phyloP scores from a whole-genome alignment of 2,113 vertebrate species.

The Tapirus terrestris region DNA sequence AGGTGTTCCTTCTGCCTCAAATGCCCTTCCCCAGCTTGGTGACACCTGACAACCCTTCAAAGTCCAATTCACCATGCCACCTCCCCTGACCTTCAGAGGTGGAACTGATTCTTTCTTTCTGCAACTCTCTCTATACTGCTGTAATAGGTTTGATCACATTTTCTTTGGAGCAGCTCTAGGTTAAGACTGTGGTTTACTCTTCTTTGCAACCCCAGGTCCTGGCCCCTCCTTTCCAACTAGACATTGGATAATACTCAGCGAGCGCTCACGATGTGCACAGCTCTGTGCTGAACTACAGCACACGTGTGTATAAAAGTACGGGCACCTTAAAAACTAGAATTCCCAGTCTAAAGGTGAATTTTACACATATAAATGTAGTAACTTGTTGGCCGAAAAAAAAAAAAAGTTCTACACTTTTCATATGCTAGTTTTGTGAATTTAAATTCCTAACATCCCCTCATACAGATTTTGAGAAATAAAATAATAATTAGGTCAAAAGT shows the following conservation, averaged over 20 bases:
- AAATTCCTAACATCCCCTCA: background rate
- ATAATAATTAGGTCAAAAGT: background rate
- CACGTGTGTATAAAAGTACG: background rate
- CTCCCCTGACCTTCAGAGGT: background rate
- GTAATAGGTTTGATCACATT: too few species aligned
- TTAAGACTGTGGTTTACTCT: background rate
- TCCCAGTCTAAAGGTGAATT: background rate
- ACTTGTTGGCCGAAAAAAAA: background rate
- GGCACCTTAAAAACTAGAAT: background rate
- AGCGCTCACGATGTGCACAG: fast-evolving
- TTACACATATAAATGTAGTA: background rate
- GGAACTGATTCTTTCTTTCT: background rate
- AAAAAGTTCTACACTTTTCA: background rate
- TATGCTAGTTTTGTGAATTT: conserved; percentile 16
- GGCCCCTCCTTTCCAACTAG: background rate
- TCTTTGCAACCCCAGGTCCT: background rate
- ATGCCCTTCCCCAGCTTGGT: background rate
- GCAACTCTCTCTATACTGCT: fast-evolving
- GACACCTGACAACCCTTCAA: background rate
- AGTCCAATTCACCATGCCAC: background rate
- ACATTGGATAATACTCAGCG: fast-evolving
- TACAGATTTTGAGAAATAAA: background rate
- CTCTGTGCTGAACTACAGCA: background rate
- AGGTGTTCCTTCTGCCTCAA: background rate
- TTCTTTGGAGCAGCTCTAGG: background rate